Base-by-base conservation (phyloP, 2,113 vertebrate species). In the Coturnix japonica region DNA sequence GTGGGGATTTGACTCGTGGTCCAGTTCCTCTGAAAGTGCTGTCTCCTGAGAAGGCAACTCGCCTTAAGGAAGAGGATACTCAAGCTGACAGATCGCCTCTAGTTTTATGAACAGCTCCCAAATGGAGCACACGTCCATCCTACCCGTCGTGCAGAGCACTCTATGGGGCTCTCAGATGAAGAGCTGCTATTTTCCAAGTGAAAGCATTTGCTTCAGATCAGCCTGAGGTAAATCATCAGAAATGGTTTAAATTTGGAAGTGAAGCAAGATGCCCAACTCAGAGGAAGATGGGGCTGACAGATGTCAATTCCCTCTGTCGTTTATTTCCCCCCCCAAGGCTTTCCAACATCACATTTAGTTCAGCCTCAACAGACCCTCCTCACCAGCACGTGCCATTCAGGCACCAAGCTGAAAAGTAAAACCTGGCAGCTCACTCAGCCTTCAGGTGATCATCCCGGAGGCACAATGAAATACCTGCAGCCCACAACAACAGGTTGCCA, bases 11-110 rank as follows among this genome's bases (percentile, higher is more conserved):
- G 30, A 78, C 72, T 47, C 6, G 12, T 60, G 77, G 41, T 59
- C 30, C 75, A 61, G 90, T 43, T 88, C 72, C 87, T 95, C 90
- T 85, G 91, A 60, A 95, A 95, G 64, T 73, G 87, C 26, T 90
- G 72, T 66, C 78, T 75, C 26, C 60, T 66, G 75, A 21, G 57
- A 72, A 79, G 77, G 89, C 60, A 85, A 65, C 54, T 18, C 4
- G 83, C 74, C 86, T 30, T 54, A 13, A 64, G 90, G 80, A 74
- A 39, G 41, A 57, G 65, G 39, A 22, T 37, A 17, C 33, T 5
- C 37, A 41, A 49, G 9, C 78, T 66, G 72, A 37, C 72, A 31
- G 43, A 54, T 6, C 8, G 49, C 54, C 64, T 21, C n/a, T 31
- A 72, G 44, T 25, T 71, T 20, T 28, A 54, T 16, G 67, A 69